A percentile compares a stretch with the other conserved stretches of the same genome.
phyloP scores from a whole-genome alignment of 2,113 vertebrate species.

The Festucalex cinctus region DNA sequence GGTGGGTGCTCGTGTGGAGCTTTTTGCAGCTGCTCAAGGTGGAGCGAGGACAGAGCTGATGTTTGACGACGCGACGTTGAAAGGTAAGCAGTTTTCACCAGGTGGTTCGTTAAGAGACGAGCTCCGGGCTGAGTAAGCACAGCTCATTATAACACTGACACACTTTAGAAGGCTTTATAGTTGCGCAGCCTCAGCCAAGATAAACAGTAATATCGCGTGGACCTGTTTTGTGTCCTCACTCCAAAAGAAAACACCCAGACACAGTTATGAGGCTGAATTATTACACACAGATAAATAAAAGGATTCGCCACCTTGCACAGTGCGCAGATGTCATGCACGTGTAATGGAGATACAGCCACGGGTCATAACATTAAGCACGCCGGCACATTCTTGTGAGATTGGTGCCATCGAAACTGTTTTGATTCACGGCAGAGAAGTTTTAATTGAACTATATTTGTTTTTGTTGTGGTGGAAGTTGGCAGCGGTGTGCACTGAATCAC shows the following conservation, averaged over 20 bases:
- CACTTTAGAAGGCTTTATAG: slow-evolving; percentile 30
- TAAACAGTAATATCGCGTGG: not conserved
- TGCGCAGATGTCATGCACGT: not conserved
- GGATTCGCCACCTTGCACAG: not conserved
- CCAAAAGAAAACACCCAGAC: slow-evolving; percentile 8
- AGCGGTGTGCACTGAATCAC: too few species aligned
- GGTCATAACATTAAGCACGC: not conserved
- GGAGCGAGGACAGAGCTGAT: not conserved
- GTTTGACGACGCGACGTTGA: not conserved
- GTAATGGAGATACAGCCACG: not conserved
- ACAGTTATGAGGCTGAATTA: slow-evolving; percentile 17
- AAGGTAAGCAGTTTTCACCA: not conserved
- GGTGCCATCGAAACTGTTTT: too few species aligned
- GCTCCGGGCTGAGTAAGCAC: slow-evolving; percentile 35
- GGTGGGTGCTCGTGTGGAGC: not conserved
- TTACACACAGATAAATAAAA: slow-evolving; percentile 1
- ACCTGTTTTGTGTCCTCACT: slow-evolving; percentile 12
- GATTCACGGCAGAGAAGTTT: too few species aligned
- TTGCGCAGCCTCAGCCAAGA: slow-evolving; percentile 6
- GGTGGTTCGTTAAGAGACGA: not conserved
- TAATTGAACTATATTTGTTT: too few species aligned
- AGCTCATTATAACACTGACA: slow-evolving; percentile 42
- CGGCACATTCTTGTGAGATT: not conserved
- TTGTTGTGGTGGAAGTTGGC: too few species aligned
- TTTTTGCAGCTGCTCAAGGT: not conserved